Conservation (phyloP, 2,888 invertebrate genomes). For the Bembecia ichneumoniformis region DNA sequence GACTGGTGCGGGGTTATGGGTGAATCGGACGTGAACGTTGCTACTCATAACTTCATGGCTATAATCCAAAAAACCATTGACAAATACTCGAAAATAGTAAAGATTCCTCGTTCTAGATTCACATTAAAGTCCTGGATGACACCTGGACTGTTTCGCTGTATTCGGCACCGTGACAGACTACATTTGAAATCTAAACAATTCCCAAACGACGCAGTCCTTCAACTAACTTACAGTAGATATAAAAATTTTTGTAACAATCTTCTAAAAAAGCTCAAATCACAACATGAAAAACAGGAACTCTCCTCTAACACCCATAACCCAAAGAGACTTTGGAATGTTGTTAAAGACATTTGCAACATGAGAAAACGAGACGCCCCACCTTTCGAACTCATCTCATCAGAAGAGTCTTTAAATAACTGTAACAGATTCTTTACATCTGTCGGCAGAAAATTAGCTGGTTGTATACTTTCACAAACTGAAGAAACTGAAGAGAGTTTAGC, state of each 20-base stretch:
- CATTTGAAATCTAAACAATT: constrained; percentile 5
- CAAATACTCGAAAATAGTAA: background rate
- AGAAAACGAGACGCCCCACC: constrained; percentile 7
- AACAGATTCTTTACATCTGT: constrained; percentile 3
- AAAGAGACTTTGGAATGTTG: constrained; percentile 4
- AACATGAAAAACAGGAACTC: constrained; percentile 8
- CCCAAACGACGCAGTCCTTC: constrained; percentile 7
- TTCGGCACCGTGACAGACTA: constrained; percentile 6
- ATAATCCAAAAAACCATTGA: background rate
- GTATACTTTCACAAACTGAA: constrained; percentile 5
- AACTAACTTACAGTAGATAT: constrained; percentile 9
- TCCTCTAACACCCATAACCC: background rate
- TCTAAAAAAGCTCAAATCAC: constrained; percentile 9
- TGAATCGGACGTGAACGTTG: background rate
- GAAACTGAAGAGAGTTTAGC: no score
- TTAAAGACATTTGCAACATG: constrained; percentile 11
- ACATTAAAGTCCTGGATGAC: background rate
- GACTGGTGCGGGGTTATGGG: background rate
- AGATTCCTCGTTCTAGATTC: background rate
- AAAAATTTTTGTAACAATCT: constrained; percentile 11
- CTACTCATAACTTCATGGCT: background rate
- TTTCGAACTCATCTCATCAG: background rate
- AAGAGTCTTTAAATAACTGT: background rate
- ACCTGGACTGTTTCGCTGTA: no score
- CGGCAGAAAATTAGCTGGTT: constrained; percentile 2